Evolutionary conservation across 1,140 invertebrate genomes (phyloP), one percentile per base, ranked within the genome.

Genomic region (Ephestia elutella): DNA sequence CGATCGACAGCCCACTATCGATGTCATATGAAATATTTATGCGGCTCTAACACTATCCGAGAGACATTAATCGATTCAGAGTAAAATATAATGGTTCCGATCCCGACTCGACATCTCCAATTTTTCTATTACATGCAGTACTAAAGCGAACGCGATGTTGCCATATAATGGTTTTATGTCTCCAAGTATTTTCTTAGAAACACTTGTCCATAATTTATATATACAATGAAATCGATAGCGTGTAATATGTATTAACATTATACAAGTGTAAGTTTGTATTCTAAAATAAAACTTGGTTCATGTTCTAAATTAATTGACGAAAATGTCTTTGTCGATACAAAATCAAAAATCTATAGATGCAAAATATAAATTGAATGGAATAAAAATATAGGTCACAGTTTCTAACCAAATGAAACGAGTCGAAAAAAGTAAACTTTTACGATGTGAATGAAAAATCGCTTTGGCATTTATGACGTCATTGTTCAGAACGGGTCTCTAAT

Each of bases 401-500:
- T 15, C 38, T 15, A 15, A 5, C 20, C 60, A 57, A 75, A 79
- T 70, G 71, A 71, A 78, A 77, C 51, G 65, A 61, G 63, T 51
- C 38, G 60, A 63, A 68, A 62, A 71, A 74, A 75, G 66, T 59
- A 70, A 76, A 78, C 68, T 65, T 78, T 78, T 75, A 79, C 68
- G 73, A 78, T 70, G 66, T 56, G 66, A 78, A 80, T 86, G 71
- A 80, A 82, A 84, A 82, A 85, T 85, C 73, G 63, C 66, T 80
- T 74, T 66, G 56, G 64, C 75, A 73, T 85, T 86, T 83, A 87
- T 80, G 78, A 83, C 73, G 68, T 80, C 79, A 80, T 81, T 78
- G 81, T 81, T 77, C 61, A 71, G 70, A 75, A 71, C 66, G 65
- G 62, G 49, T 77, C 74, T 78, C 74, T 78, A 80, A 83, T 82